These are phyloP conservation scores for Gorsachius goisagi DNA, from an alignment of 2,113 vertebrate genomes.

Conservation along the genomic window DNA sequence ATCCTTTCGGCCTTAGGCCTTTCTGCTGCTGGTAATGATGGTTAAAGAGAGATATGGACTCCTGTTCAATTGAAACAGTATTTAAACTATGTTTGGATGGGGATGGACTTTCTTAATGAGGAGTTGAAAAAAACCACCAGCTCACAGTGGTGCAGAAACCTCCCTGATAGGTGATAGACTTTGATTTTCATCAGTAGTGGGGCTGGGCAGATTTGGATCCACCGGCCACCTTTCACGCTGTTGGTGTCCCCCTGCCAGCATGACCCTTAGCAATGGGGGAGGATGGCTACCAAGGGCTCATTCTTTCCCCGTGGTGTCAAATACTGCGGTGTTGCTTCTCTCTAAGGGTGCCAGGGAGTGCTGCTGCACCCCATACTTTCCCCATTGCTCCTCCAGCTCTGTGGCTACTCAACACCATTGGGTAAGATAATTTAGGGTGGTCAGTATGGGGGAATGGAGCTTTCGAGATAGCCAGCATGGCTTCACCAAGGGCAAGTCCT, in stretches of 20 bases:
- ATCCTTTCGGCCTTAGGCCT: background rate
- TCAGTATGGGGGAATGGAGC: background rate
- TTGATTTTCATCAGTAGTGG: fast-evolving
- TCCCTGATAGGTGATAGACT: background rate
- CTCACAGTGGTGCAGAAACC: background rate
- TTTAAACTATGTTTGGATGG: background rate
- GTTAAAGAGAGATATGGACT: background rate
- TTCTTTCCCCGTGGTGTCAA: background rate
- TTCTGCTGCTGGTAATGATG: background rate
- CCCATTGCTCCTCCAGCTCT: background rate
- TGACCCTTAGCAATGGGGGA: background rate
- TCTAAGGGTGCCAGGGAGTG: background rate
- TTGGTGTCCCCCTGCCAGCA: background rate
- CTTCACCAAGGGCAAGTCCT: no score
- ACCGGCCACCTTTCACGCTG: fast-evolving
- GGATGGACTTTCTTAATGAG: background rate
- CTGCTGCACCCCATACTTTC: background rate
- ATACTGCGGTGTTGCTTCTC: background rate
- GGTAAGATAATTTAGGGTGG: background rate
- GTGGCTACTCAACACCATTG: fast-evolving
- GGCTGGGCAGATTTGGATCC: background rate
- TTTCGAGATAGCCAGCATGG: no score
- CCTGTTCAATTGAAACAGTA: background rate
- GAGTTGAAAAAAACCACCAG: background rate
- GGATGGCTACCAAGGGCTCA: background rate